Evolutionary conservation across 37 sponge, comb jelly and placozoan genomes (phyloP).

Genomic region (Agelas oroides): DNA sequence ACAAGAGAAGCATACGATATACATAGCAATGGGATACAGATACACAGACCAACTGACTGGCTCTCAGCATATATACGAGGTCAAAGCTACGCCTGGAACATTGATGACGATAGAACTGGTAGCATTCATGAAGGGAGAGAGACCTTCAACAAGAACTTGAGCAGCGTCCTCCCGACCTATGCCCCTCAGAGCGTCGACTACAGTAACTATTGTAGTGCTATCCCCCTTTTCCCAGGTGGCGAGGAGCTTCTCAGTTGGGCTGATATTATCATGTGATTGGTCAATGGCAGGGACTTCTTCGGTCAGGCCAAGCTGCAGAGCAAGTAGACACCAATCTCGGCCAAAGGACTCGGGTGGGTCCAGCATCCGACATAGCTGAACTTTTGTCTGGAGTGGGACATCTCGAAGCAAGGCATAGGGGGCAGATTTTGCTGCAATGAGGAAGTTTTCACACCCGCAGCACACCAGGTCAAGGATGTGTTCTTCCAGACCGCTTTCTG

Average conservation of each 20-base stretch:
- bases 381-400: conserved; percentile 53
- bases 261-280: conserved; percentile 34
- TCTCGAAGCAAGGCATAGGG: conserved; percentile 57
- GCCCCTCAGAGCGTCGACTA: conserved; percentile 77
- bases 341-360: conserved; percentile 88
- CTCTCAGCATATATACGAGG: conserved; percentile 54
- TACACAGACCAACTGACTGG: no score
- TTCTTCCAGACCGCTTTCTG: conserved; percentile 37
- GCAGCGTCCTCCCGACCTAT: conserved; percentile 84
- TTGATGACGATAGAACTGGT: conserved; percentile 74
- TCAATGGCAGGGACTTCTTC: conserved; percentile 81
- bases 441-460: conserved; percentile 81
- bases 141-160: conserved; percentile 56
- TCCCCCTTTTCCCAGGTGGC: conserved; percentile 56
- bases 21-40: no score
- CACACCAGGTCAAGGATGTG: conserved; percentile 74
- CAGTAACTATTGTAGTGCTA: conserved; percentile 48
- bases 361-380: conserved; percentile 68
- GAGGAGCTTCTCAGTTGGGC: conserved; percentile 83
- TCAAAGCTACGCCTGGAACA: conserved; percentile 72
- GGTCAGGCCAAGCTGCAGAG: conserved; percentile 70
- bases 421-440: conserved; percentile 70
- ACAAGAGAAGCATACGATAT: no score
- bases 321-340: conserved; percentile 88
- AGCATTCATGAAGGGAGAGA: conserved; percentile 63